Percentiles rank a stretch among this genome's conserved stretches.
Evolutionary conservation across 1,140 invertebrate genomes (phyloP).

Genomic region (Condylostylus longicornis): DNA sequence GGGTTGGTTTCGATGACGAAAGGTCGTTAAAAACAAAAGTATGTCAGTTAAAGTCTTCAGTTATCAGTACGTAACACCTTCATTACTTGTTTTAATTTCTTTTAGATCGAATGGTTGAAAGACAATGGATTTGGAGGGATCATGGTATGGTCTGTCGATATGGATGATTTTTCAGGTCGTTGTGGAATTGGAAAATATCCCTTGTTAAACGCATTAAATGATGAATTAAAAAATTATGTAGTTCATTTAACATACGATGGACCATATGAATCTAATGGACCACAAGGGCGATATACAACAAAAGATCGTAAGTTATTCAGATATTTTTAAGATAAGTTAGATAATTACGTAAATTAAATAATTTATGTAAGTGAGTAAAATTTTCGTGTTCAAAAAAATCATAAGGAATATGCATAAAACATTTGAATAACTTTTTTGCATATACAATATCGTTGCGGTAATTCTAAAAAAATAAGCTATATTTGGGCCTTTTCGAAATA

Average conservation of each 20-base stretch:
- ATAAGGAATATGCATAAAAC: neutral
- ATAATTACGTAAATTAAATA: neutral
- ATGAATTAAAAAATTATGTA: constrained; percentile 68
- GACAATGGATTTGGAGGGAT: constrained; percentile 88
- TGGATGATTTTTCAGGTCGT: constrained; percentile 84
- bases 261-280: constrained; percentile 58
- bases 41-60: too few relatives aligned
- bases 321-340: too few relatives aligned
- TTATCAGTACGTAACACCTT: too few relatives aligned
- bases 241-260: constrained; percentile 76
- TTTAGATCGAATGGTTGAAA: constrained; percentile 83
- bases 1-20: constrained; percentile 93
- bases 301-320: constrained; percentile 61
- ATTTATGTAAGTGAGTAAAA: too few relatives aligned
- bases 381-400: too few relatives aligned
- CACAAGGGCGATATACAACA: constrained; percentile 61
- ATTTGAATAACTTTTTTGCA: too few relatives aligned
- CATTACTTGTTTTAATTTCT: constrained; percentile 1
- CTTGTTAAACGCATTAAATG: constrained; percentile 70
- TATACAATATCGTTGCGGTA: too few relatives aligned
- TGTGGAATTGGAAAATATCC: constrained; percentile 87
- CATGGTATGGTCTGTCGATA: constrained; percentile 94
- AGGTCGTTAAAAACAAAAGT: constrained; percentile 86
- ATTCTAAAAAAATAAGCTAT: too few relatives aligned
- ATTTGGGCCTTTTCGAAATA: too few relatives aligned